Evolutionary conservation across 1,140 invertebrate genomes (phyloP).

Genomic region (Planococcus citri): DNA sequence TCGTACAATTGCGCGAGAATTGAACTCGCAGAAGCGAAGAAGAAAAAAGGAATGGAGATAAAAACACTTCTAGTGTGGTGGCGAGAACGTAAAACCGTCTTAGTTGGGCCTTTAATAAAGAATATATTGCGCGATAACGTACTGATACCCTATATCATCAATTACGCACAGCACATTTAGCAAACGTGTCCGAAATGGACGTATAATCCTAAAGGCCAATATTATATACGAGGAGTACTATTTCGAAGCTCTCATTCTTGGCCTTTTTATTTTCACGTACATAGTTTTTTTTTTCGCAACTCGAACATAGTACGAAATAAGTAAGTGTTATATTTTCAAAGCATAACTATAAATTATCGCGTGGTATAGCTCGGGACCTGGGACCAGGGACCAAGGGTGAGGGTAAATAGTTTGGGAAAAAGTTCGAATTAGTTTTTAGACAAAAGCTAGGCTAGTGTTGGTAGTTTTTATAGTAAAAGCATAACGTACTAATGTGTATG

Average conservation of each 20-base stretch:
- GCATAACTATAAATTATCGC: neutral
- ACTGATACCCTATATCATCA: slow-evolving; percentile 6
- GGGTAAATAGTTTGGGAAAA: neutral
- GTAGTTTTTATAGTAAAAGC: neutral
- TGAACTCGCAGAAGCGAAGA: too few relatives aligned
- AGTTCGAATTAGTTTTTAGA: neutral
- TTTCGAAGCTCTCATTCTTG: neutral
- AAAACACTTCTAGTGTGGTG: neutral
- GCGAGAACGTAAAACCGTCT: neutral
- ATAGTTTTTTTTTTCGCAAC: too few relatives aligned
- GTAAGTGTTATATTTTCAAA: too few relatives aligned
- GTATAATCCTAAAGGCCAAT: slow-evolving; percentile 2
- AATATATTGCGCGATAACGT: slow-evolving; percentile 3
- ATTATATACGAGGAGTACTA: neutral
- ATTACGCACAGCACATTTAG: slow-evolving; percentile 2
- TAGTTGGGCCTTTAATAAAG: neutral
- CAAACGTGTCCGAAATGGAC: slow-evolving; percentile 5
- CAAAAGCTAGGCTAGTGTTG: too few relatives aligned
- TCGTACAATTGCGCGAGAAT: too few relatives aligned
- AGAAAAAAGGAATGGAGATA: neutral
- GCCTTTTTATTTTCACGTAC: neutral
- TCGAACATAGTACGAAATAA: too few relatives aligned
- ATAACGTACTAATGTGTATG: neutral
- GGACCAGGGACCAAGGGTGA: too few relatives aligned
- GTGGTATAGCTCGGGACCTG: too few relatives aligned